Evolutionary conservation across 2,113 vertebrate species (phyloP), one percentile per base, ranked within the genome.

Genomic region (Peromyscus leucopus): DNA sequence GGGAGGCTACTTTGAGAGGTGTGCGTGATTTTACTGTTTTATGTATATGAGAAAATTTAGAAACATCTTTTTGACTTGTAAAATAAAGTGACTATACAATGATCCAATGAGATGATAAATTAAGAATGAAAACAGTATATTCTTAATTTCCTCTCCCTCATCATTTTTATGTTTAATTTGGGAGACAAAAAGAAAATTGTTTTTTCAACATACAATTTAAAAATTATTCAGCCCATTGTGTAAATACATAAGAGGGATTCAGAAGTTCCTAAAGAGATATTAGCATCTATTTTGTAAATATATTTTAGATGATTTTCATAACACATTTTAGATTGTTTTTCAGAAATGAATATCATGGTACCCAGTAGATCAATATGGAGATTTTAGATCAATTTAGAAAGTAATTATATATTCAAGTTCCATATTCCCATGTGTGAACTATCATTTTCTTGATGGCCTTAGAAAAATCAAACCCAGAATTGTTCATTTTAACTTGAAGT

Each of bases 291-390:
- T 91, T 98, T 96, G 90, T 93, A 95, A 93, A 96, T 97, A 97
- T 96, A 96, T 86, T 98, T 95, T 96, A 97, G 83, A 93, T 63
- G 97, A 96, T 97, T 98, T 98, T 98, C 61, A 79, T 96, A 97
- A 96, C 78, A 96, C 55, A 51, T 33, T 97, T 84, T 93, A 95
- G 7, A 83, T 74, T 83, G 46, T 67, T 97, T 96, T 95, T 94
- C 87, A 97, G 97, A 90, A 95, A 96, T 84, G 78, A 42, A 91
- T 57, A 92, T 91, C 4, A 95, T 95, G 80, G 93, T 98, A 96
- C 75, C 92, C 95, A 97, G 48, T 75, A 94, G 94, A 86, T 91
- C 74, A 78, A 96, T 92, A 96, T 83, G 83, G 72, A 51, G 71
- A 82, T 93, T 91, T 94, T 7, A 96, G 51, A 96, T 90, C 82